Evolutionary conservation across 2,888 invertebrate species (phyloP).

Genomic region (Nebria salina): DNA sequence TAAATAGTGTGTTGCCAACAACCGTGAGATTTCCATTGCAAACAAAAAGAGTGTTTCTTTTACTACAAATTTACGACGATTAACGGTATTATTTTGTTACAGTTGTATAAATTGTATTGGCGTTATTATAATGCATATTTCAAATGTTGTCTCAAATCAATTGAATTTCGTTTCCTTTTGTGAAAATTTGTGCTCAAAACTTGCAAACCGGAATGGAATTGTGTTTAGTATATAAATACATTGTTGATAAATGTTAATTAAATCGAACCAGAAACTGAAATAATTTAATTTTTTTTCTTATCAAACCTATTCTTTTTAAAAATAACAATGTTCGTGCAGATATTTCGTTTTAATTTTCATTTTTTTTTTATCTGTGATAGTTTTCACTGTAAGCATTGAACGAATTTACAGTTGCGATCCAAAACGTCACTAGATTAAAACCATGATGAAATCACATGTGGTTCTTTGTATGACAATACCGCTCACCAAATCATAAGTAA

Average conservation of each 20-base stretch:
- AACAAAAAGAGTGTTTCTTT: background rate
- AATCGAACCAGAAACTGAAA: slow-evolving; percentile 34
- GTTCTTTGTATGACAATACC: background rate
- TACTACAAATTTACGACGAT: background rate
- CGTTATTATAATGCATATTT: background rate
- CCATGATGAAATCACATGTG: background rate
- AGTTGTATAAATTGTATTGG: background rate
- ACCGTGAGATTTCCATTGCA: background rate
- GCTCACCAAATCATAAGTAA: background rate
- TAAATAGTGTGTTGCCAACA: too few species aligned
- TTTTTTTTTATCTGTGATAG: background rate
- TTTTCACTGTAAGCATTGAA: slow-evolving; percentile 17
- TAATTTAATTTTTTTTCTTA: slow-evolving; percentile 30
- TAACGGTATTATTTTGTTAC: background rate
- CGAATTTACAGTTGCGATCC: background rate
- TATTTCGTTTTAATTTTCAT: slow-evolving; percentile 10
- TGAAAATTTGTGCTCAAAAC: slow-evolving; percentile 44
- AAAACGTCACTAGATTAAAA: background rate
- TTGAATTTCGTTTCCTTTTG: slow-evolving; percentile 26
- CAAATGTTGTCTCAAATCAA: background rate
- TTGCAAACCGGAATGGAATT: slow-evolving; percentile 43
- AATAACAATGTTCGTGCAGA: background rate
- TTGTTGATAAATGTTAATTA: slow-evolving; percentile 38
- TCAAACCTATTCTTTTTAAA: slow-evolving; percentile 33
- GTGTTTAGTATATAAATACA: slow-evolving; percentile 30